These are phyloP conservation scores for Ispidina lecontei DNA, from an alignment of 2,797 vertebrate species.

Conservation along the genomic window DNA sequence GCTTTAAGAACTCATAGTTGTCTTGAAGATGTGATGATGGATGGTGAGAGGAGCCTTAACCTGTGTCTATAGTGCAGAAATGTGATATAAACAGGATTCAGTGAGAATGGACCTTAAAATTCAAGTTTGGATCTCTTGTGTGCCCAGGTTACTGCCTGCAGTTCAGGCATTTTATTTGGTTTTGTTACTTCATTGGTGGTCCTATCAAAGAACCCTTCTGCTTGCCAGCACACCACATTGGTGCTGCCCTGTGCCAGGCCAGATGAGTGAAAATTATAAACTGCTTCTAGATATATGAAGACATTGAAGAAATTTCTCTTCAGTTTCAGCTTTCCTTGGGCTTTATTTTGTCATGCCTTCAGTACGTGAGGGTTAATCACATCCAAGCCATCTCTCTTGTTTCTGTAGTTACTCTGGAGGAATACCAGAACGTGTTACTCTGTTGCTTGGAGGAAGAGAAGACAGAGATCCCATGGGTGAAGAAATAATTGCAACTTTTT, in stretches of 20 bases:
- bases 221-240: neutral
- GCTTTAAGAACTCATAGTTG: neutral
- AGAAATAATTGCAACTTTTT: slow-evolving; percentile 13
- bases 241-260: neutral
- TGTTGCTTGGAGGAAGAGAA: neutral
- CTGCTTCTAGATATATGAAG: neutral
- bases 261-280: neutral
- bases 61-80: neutral
- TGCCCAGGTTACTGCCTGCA: neutral
- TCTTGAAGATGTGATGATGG: neutral
- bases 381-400: neutral
- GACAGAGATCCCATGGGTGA: neutral
- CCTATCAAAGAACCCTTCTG: neutral
- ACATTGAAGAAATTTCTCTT: neutral
- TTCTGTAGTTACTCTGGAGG: neutral
- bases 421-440: neutral
- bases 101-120: neutral
- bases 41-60: neutral
- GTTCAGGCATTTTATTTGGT: neutral
- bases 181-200: neutral
- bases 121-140: neutral
- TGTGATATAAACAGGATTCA: neutral
- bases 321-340: neutral
- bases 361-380: neutral
- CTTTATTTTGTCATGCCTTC: neutral